Evolutionary conservation across 2,113 vertebrate genomes (phyloP).

Genomic region (Zeus faber): DNA sequence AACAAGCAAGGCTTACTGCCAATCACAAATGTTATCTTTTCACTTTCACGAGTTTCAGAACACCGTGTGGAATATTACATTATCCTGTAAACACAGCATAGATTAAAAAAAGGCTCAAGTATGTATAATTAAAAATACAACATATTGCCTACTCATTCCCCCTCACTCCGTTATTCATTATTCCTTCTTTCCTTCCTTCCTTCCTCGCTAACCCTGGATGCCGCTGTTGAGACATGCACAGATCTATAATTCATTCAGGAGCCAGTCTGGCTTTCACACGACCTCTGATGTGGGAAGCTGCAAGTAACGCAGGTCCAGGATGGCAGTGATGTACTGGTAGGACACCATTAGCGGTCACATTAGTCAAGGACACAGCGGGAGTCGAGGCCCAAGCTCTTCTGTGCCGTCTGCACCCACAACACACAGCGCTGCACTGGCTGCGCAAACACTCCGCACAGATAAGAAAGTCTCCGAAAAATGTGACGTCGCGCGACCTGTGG

Average conservation of each 20-base stretch:
- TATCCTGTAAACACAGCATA: no score
- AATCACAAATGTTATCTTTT: no score
- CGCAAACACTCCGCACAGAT: conserved; percentile 21
- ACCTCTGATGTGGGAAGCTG: conserved; percentile 32
- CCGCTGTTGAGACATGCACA: conserved; percentile 33
- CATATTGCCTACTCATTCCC: conserved; percentile 19
- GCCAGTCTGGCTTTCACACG: conserved; percentile 35
- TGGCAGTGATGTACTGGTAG: conserved; percentile 33
- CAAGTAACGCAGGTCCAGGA: conserved; percentile 19
- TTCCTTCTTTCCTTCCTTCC: conserved; percentile 5
- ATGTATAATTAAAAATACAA: no score
- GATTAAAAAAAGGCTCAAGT: no score
- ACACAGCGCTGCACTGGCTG: conserved; percentile 19
- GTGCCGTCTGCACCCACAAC: conserved; percentile 26
- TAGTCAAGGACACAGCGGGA: conserved; percentile 51
- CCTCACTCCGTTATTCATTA: not conserved
- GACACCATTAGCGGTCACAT: conserved; percentile 24
- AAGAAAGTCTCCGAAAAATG: conserved; percentile 7
- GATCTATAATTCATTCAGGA: conserved; percentile 42
- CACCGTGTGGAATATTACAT: no score
- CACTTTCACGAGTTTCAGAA: no score
- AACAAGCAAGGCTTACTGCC: no score
- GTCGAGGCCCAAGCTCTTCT: conserved; percentile 34
- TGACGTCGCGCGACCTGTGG: not conserved
- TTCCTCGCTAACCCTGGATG: no score